These are phyloP conservation scores for Myocastor coypus DNA, from an alignment of 2,113 vertebrate species.

Conservation along the genomic window DNA sequence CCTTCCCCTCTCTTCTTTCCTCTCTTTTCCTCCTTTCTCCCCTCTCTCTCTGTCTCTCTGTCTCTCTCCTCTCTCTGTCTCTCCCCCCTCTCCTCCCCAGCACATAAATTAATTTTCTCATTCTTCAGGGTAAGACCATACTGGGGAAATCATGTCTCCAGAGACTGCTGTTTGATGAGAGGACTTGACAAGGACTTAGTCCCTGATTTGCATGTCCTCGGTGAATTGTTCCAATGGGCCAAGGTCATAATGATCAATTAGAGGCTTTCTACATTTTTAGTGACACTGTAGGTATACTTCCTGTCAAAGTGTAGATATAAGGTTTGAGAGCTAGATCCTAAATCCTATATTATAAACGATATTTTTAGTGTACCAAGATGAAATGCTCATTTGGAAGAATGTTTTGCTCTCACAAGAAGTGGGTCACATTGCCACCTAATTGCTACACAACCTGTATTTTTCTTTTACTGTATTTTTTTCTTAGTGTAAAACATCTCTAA, in stretches of 20 bases:
- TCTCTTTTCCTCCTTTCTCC: too few species aligned
- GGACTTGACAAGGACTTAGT: not conserved
- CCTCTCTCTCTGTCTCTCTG: not conserved
- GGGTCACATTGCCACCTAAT: not conserved
- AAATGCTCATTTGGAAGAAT: not conserved
- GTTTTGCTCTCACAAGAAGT: not conserved
- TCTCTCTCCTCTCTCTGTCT: not conserved
- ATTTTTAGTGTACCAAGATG: not conserved
- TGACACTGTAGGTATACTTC: not conserved
- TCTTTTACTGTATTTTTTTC: conserved; percentile 60
- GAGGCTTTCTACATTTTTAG: not conserved
- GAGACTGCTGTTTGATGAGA: not conserved
- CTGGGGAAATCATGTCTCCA: not conserved
- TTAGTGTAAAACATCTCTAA: conserved; percentile 34
- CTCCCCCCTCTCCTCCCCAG: not conserved
- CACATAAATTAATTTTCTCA: not conserved
- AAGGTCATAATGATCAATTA: not conserved
- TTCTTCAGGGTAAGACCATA: not conserved
- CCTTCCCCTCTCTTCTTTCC: too few species aligned
- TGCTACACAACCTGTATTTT: conserved; percentile 39
- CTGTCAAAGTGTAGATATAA: not conserved
- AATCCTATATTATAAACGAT: not conserved
- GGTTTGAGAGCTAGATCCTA: conserved; percentile 13
- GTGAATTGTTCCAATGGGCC: not conserved
- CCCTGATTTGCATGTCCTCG: not conserved